A percentile compares a stretch with the other conserved stretches of the same genome.
Evolutionary conservation across 2,113 vertebrate genomes (phyloP).

Genomic region (Aegithalos caudatus): DNA sequence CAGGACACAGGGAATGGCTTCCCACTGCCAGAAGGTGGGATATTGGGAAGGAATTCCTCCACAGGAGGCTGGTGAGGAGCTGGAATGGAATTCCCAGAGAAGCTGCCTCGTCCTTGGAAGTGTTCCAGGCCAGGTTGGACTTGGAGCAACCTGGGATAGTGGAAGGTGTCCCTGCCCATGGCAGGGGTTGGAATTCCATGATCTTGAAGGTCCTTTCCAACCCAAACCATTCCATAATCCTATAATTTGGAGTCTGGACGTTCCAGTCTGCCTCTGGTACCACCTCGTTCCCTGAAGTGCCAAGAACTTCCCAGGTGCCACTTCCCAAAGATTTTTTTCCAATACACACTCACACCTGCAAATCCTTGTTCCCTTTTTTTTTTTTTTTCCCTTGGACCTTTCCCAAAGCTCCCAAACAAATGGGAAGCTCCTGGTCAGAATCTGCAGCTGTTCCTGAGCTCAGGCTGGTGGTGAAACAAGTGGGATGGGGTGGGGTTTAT

Average conservation of each 20-base stretch:
- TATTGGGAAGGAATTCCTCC: neutral
- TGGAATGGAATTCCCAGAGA: neutral
- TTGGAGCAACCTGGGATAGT: neutral
- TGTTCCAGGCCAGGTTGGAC: neutral
- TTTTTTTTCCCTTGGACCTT: neutral
- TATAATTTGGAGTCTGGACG: fast-evolving
- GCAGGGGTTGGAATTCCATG: neutral
- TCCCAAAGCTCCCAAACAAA: neutral
- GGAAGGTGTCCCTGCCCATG: neutral
- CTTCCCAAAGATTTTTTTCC: neutral
- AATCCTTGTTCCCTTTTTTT: neutral
- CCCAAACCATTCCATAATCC: neutral
- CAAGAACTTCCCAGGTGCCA: neutral
- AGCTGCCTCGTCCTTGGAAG: neutral
- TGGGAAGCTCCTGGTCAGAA: neutral
- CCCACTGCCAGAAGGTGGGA: neutral
- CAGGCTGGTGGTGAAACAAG: neutral
- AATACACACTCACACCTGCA: neutral
- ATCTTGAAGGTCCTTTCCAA: neutral
- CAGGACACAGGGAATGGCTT: neutral
- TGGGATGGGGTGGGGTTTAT: neutral
- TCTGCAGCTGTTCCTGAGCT: neutral
- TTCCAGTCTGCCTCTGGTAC: neutral
- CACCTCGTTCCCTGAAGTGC: neutral
- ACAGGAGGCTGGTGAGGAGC: neutral